Evolutionary conservation across 2,888 invertebrate species (phyloP).

Genomic region (Chrysolina haemoptera): DNA sequence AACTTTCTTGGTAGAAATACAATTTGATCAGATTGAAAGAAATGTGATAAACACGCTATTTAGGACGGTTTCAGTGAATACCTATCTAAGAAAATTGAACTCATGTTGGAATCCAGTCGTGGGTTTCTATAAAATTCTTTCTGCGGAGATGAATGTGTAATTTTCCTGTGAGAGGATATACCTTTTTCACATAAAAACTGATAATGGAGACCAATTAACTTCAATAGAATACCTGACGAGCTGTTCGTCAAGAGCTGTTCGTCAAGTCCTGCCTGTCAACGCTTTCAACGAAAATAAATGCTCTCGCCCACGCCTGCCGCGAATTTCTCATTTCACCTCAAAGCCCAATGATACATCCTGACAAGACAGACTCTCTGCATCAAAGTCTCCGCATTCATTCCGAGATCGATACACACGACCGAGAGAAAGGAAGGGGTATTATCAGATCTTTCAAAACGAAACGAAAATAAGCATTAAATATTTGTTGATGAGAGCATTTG

Average conservation of each 20-base stretch:
- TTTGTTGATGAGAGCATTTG: neutral
- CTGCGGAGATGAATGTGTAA: no score
- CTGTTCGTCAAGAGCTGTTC: neutral
- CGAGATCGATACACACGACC: conserved; percentile 16
- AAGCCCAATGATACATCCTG: conserved; percentile 5
- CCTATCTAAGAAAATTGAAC: no score
- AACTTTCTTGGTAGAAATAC: no score
- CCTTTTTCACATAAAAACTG: no score
- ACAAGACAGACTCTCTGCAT: conserved; percentile 19
- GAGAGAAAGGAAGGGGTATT: neutral
- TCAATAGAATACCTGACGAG: neutral
- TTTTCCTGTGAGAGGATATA: no score
- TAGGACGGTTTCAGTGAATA: no score
- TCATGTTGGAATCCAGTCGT: no score
- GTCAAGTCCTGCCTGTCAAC: conserved; percentile 7
- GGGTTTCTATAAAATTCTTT: no score
- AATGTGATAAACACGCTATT: no score
- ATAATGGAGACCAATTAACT: neutral
- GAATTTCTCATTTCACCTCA: conserved; percentile 13
- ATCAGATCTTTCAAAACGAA: neutral
- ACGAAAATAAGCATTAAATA: neutral
- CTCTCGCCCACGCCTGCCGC: neutral
- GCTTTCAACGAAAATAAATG: neutral
- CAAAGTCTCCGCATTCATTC: conserved; percentile 15
- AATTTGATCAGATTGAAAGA: no score